These are phyloP conservation scores for Zenarchopterus dispar DNA, from an alignment of 2,797 vertebrate genomes.

Conservation along the genomic window DNA sequence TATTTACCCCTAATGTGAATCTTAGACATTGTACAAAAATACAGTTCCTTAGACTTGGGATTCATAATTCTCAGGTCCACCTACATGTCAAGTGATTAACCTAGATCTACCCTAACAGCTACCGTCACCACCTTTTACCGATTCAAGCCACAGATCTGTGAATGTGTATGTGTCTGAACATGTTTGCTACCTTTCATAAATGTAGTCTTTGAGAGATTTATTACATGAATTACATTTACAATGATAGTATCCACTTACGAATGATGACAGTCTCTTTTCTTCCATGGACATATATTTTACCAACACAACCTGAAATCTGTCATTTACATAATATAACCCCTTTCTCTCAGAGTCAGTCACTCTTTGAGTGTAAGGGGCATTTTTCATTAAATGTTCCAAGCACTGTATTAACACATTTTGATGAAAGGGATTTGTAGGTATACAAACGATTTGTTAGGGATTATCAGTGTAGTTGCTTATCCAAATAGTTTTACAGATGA, in stretches of 20 bases:
- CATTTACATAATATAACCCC: slow-evolving; percentile 37
- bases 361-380: not conserved
- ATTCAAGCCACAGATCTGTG: too few species aligned
- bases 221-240: slow-evolving; percentile 7
- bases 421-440: slow-evolving; percentile 30
- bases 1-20: too few species aligned
- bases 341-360: slow-evolving; percentile 25
- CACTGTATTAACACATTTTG: slow-evolving; percentile 31
- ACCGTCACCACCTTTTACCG: too few species aligned
- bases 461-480: slow-evolving; percentile 56
- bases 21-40: too few species aligned
- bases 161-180: not conserved
- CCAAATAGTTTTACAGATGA: slow-evolving; percentile 48
- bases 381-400: slow-evolving; percentile 35
- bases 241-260: slow-evolving; percentile 11
- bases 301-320: slow-evolving; percentile 25
- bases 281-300: slow-evolving; percentile 8
- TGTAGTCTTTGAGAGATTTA: slow-evolving; percentile 26
- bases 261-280: slow-evolving; percentile 21
- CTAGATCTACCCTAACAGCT: too few species aligned
- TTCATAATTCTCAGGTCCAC: too few species aligned
- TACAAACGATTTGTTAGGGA: slow-evolving; percentile 37
- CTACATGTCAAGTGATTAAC: too few species aligned
- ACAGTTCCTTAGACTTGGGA: too few species aligned
- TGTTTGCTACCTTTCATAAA: slow-evolving; percentile 7